Evolutionary conservation across 2,113 vertebrate genomes (phyloP).

Genomic region (Piaya cayana): DNA sequence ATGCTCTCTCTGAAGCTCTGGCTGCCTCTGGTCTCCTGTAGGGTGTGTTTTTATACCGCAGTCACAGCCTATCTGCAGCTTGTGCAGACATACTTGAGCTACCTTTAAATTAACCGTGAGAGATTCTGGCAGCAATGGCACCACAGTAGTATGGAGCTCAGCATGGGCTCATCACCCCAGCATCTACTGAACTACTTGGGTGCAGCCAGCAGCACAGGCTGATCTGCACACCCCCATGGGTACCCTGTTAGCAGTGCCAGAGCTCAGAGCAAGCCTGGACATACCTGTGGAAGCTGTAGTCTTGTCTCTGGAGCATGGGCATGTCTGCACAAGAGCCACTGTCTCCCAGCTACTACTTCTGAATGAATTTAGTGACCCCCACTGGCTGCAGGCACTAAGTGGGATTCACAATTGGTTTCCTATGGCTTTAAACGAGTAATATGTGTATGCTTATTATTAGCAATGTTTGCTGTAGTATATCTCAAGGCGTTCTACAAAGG

Average conservation of each 20-base stretch:
- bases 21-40: slow-evolving; percentile 21
- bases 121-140: neutral
- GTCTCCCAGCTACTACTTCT: neutral
- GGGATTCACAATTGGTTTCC: neutral
- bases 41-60: slow-evolving; percentile 22
- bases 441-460: neutral
- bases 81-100: slow-evolving; percentile 18
- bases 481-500: neutral
- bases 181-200: neutral
- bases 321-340: neutral
- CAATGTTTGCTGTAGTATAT: neutral
- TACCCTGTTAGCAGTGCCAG: rapidly evolving
- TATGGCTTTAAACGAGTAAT: neutral
- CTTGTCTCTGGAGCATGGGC: neutral
- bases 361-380: neutral
- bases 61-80: slow-evolving; percentile 1
- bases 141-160: neutral
- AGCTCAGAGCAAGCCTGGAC: neutral
- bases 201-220: neutral
- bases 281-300: neutral
- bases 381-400: neutral
- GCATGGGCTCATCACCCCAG: neutral
- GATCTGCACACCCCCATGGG: neutral
- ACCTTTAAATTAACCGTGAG: slow-evolving; percentile 16
- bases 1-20: neutral